Evolutionary conservation across 2,888 invertebrate genomes (phyloP).

Genomic region (Xestobium rufovillosum): DNA sequence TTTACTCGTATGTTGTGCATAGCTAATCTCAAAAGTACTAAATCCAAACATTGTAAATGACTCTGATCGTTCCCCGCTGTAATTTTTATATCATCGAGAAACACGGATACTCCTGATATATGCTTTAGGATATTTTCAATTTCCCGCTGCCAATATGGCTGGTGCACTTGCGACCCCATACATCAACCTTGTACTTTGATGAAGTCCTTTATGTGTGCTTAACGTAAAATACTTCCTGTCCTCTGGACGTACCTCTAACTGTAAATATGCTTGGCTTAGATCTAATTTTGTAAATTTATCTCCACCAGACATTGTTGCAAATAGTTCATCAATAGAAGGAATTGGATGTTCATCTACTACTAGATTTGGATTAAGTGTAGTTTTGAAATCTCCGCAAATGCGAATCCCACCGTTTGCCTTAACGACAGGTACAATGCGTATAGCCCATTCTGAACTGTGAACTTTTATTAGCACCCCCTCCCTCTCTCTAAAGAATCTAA

Average conservation of each 20-base stretch:
- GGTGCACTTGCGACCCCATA: slow-evolving; percentile 24
- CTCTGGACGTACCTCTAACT: slow-evolving; percentile 29
- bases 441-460: slow-evolving; percentile 18
- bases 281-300: slow-evolving; percentile 21
- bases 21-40: not conserved
- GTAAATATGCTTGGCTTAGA: slow-evolving; percentile 29
- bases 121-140: slow-evolving; percentile 26
- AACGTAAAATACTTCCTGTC: slow-evolving; percentile 29
- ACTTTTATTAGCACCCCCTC: slow-evolving; percentile 19
- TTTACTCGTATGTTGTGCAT: not conserved
- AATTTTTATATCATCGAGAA: slow-evolving; percentile 28
- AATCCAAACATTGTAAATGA: not conserved
- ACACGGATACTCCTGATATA: slow-evolving; percentile 26
- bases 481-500: slow-evolving; percentile 13
- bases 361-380: slow-evolving; percentile 8
- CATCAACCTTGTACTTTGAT: slow-evolving; percentile 26
- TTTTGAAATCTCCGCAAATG: slow-evolving; percentile 17
- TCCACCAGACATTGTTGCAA: slow-evolving; percentile 17
- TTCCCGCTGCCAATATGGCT: slow-evolving; percentile 29
- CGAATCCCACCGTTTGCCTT: slow-evolving; percentile 16
- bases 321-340: slow-evolving; percentile 19
- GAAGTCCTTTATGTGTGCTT: slow-evolving; percentile 31
- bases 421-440: slow-evolving; percentile 18
- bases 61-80: slow-evolving; percentile 20
- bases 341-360: slow-evolving; percentile 21